Base-by-base conservation (phyloP, 1,140 invertebrate genomes). In the Halyomorpha halys region DNA sequence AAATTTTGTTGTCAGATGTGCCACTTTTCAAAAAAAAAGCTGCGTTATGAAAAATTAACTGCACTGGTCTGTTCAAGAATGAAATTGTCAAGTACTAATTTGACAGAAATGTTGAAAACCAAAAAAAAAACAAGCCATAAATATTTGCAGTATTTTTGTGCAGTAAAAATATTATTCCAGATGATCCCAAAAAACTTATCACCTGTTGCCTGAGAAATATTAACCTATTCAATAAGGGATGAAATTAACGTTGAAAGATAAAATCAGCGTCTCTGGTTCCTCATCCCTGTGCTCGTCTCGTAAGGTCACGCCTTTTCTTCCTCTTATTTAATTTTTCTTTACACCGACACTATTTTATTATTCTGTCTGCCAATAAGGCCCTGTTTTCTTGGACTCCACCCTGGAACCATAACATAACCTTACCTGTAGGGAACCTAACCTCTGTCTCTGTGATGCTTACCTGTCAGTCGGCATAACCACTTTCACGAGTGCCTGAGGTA, bases 391-490 rank as follows among this genome's bases (percentile, higher is more conserved):
- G 53, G 23, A 16, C 53, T 19, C 59, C 59, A 34, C 21, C 30
- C 59, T 39, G 54, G 54, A 59, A 59, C 54, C 30, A 34, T 27
- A 34, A 59, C 23, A 59, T n/a, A 34, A 21, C 34, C 59, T 60
- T 60, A 60, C 59, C 59, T 60, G 59, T 60, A 53, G 18, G 23
- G 49, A 60, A 60, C 39, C n/a, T 60, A 16, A 60, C 30, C 54
- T 25, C 39, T 39, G 14, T 60, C 30, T 60, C n/a, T 62, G 21
- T 16, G 14, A 63, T 44, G 74, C 76, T 79, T 83, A 89, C 87
- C 86, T 87, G 82, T 99, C 96, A 68, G 90, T 97, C 68, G 96
- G 97, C 75, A 98, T 91, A 74, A 97, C 93, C 72, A 99, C 96
- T 87, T 96, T 98, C 68, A 99, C 93, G 76, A 94, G 84, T 66